Evolutionary conservation across 53 echinoderm and acorn worm genomes (phyloP).

Genomic region (Actinopyga echinites): DNA sequence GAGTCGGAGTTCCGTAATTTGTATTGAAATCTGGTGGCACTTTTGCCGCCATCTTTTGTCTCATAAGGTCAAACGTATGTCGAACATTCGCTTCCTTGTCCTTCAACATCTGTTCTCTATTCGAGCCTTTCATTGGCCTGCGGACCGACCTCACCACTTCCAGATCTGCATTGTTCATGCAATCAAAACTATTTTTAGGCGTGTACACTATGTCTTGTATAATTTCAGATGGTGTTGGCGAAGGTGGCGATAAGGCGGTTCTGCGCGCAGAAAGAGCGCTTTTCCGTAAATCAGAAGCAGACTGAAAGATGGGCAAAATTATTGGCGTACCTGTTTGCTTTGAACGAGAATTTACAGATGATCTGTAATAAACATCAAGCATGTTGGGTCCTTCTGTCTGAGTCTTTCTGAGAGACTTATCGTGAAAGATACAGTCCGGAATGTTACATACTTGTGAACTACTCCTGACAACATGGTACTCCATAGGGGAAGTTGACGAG

Average conservation of each 20-base stretch:
- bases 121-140: constrained; percentile 90
- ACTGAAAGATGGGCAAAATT: constrained; percentile 70
- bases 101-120: constrained; percentile 84
- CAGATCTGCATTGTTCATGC: constrained; percentile 58
- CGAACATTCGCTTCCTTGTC: constrained; percentile 86
- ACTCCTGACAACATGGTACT: not conserved
- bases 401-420: constrained; percentile 14
- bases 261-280: constrained; percentile 56
- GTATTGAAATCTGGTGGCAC: constrained; percentile 86
- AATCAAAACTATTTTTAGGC: not conserved
- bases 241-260: constrained; percentile 67
- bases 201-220: constrained; percentile 61
- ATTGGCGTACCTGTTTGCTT: constrained; percentile 55
- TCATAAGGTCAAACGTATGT: constrained; percentile 84
- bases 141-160: constrained; percentile 82
- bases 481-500: not conserved
- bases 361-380: constrained; percentile 67
- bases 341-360: constrained; percentile 43
- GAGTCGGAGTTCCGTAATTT: constrained; percentile 95
- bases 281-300: constrained; percentile 34
- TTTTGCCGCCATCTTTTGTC: constrained; percentile 82
- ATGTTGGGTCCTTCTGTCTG: constrained; percentile 23
- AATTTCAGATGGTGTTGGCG: constrained; percentile 89
- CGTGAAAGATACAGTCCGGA: constrained; percentile 87
- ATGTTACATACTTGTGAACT: constrained; percentile 55